A percentile compares a stretch with the other conserved stretches of the same genome.
Evolutionary conservation across 1,140 invertebrate genomes (phyloP).

Genomic region (Pollicipes pollicipes): DNA sequence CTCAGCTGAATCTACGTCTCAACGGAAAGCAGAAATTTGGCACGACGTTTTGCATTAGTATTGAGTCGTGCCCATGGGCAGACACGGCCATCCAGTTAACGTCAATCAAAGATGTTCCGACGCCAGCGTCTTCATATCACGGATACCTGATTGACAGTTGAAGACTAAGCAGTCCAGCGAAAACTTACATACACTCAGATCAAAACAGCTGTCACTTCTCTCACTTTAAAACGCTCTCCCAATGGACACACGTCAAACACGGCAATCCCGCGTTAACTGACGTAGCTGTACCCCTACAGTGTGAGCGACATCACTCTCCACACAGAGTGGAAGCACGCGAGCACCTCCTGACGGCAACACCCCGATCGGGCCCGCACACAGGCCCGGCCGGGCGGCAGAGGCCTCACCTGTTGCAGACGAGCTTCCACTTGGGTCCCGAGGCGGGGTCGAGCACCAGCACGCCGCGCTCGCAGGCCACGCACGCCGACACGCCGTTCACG

Average conservation of each 20-base stretch:
- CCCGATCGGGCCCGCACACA: neutral
- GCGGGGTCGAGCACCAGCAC: conserved; percentile 83
- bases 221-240: too few species aligned
- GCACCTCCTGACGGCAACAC: conserved; percentile 1
- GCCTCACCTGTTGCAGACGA: conserved; percentile 72
- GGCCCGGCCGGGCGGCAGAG: neutral
- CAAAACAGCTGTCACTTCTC: too few species aligned
- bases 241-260: neutral
- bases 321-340: conserved; percentile 11
- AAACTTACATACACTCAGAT: too few species aligned
- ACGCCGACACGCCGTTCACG: conserved; percentile 68
- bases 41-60: too few species aligned
- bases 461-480: conserved; percentile 74
- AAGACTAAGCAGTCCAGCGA: too few species aligned
- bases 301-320: neutral
- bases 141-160: too few species aligned
- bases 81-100: too few species aligned
- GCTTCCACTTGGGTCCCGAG: conserved; percentile 88
- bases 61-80: too few species aligned
- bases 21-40: too few species aligned
- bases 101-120: too few species aligned
- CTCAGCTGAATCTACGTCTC: conserved; percentile 6
- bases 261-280: neutral
- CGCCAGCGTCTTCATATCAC: too few species aligned
- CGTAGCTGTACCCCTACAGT: conserved; percentile 1